Percentiles rank a stretch among this genome's conserved stretches.
These are phyloP conservation scores for Mesocentrotus franciscanus DNA, from an alignment of 53 echinoderm and acorn worm genomes.

Conservation along the genomic window DNA sequence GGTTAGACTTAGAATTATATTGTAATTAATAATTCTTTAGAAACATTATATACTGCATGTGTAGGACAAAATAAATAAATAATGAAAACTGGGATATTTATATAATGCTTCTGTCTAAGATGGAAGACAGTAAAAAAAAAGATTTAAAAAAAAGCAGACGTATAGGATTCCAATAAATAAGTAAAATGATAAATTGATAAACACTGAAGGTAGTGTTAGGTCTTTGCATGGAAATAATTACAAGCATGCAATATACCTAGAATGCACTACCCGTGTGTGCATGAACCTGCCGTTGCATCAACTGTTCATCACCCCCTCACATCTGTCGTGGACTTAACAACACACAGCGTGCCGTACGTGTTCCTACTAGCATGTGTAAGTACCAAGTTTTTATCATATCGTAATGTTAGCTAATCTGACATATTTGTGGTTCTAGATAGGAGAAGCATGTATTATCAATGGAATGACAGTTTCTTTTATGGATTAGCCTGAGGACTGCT, in stretches of 20 bases:
- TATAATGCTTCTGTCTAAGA: too few species aligned
- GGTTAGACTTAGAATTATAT: too few species aligned
- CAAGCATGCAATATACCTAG: constrained; percentile 6
- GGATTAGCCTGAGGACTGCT: not conserved
- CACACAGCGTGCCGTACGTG: constrained; percentile 39
- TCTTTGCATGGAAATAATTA: not conserved
- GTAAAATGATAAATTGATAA: not conserved
- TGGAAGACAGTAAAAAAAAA: not conserved
- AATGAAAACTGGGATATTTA: too few species aligned
- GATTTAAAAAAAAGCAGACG: not conserved
- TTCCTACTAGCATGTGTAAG: constrained; percentile 41
- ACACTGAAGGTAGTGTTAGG: not conserved
- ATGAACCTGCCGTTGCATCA: constrained; percentile 26
- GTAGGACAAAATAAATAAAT: too few species aligned
- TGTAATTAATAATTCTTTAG: too few species aligned
- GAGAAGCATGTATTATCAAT: not conserved
- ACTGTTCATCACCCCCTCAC: constrained; percentile 35
- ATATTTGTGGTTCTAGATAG: not conserved
- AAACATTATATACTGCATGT: too few species aligned
- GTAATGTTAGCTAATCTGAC: not conserved
- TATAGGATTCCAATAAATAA: not conserved
- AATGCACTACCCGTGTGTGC: constrained; percentile 41
- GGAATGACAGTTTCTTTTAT: not conserved
- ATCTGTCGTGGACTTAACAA: constrained; percentile 41
- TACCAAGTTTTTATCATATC: constrained; percentile 14